A percentile compares a stretch with the other conserved stretches of the same genome.
Conservation (phyloP, 23 tunicate species). For the Trididemnum miniatum region DNA sequence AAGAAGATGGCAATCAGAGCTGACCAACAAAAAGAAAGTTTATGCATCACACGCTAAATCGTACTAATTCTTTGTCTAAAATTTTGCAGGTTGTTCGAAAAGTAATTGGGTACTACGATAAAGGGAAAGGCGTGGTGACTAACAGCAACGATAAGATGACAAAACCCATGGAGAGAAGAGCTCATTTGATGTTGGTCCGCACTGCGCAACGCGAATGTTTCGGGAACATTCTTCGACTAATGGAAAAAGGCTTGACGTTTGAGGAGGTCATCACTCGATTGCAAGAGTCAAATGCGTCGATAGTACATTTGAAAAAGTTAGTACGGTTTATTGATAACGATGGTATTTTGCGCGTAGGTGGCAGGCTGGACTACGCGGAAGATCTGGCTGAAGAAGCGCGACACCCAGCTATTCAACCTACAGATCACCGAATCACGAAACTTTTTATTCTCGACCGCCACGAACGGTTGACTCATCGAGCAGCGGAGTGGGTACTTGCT, state of each 20-base stretch:
- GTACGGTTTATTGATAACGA: background rate
- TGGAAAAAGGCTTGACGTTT: background rate
- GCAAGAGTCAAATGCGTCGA: background rate
- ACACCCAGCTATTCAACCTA: background rate
- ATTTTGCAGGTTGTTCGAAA: background rate
- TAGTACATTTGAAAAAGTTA: background rate
- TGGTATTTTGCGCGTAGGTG: background rate
- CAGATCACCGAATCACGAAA: background rate
- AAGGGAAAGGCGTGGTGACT: background rate
- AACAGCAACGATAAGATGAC: background rate
- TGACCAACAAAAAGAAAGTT: background rate
- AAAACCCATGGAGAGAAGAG: background rate
- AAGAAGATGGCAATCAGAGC: too few species aligned
- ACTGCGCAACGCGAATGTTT: background rate
- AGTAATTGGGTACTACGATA: background rate
- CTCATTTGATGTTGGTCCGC: background rate
- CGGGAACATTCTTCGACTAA: background rate
- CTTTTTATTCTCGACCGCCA: background rate
- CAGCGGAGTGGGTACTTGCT: slow-evolving; percentile 3
- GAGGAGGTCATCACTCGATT: background rate
- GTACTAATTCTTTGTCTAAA: background rate
- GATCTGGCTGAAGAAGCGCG: background rate
- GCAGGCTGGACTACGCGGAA: background rate
- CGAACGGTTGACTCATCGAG: slow-evolving; percentile 1
- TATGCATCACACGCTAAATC: background rate